Percentiles rank a stretch among this genome's conserved stretches.
phyloP scores from a whole-genome alignment of 2,797 vertebrate genomes.

The Peromyscus attwateri region DNA sequence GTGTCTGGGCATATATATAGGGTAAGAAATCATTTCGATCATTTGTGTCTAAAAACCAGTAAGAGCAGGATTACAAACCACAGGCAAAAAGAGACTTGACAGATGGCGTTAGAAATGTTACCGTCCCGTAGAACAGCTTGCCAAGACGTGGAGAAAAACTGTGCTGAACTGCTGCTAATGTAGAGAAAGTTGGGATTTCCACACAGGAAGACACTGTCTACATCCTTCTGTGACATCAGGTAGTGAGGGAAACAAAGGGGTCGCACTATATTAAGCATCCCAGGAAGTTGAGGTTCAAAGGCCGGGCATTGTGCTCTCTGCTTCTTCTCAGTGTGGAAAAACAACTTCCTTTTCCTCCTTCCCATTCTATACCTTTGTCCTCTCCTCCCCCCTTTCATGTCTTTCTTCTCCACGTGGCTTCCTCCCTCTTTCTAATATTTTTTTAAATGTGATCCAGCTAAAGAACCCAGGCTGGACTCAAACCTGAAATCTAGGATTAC shows the following conservation, averaged over 20 bases:
- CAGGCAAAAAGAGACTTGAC: slow-evolving; percentile 39
- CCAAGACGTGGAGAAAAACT: neutral
- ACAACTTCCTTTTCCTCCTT: neutral
- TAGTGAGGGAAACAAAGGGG: neutral
- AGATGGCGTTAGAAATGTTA: neutral
- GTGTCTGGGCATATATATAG: neutral
- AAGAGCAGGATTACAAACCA: slow-evolving; percentile 28
- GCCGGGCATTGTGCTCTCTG: neutral
- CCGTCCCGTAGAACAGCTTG: neutral
- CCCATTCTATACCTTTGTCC: neutral
- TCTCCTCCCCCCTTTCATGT: neutral
- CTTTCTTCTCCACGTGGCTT: no score
- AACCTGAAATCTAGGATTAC: neutral
- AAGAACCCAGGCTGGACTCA: neutral
- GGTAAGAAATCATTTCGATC: slow-evolving; percentile 1
- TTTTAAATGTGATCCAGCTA: neutral
- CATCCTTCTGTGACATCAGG: neutral
- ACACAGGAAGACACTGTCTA: neutral
- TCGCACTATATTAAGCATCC: neutral
- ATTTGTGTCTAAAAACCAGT: slow-evolving; percentile 40
- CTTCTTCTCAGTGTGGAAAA: slow-evolving; percentile 9
- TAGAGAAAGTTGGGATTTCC: neutral
- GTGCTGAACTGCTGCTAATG: neutral
- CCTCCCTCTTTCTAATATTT: neutral
- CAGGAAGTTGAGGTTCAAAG: neutral